Base-by-base conservation (phyloP, 2,888 invertebrate genomes). In the Seladonia tumulorum region DNA sequence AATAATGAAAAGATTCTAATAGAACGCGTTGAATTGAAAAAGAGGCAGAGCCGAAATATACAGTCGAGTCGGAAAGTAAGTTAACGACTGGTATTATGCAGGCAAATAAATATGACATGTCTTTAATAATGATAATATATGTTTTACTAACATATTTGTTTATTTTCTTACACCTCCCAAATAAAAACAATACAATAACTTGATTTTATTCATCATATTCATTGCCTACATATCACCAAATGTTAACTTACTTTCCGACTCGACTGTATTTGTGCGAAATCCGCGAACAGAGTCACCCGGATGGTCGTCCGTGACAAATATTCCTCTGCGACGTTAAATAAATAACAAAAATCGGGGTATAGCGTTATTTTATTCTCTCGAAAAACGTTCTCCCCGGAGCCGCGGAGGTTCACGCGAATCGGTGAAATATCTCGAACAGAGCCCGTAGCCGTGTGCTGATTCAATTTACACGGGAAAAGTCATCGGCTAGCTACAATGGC, bases 381-480 rank as follows among this genome's bases (percentile, higher is more conserved):
- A 3, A 29, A 12, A 35, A 10, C 66, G 18, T 35, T 35, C 16
- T 66, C 18, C 66, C 16, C 18, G 35, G 8, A 16, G 18, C 5
- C 35, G 35, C 0, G 3, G 35, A 35, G 35, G 35, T 35, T 5
- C 16, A 16, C 35, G 66, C 16, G 29, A 60, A 66, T 66, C 66
- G 35, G 16, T 16, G 39, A 14, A 57, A 73, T 75, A 72, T 84
- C 72, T 84, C 63, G 74, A 78, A 78, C 68, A n/a, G 60, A n/a
- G 60, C 25, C 10, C 22, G 22, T 53, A 53, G 53, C 53, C 10
- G 10, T 10, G 53, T 8, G 29, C 29, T 66, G 71, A 79, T 84
- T 66, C 47, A 84, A 85, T 84, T 84, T 84, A 47, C 63, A n/a
- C 66, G 83, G 35, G 29, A 73, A 70, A 39, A 49, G 68, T 60